phyloP scores from a whole-genome alignment of 2,797 vertebrate genomes.

The Channallabes apus region DNA sequence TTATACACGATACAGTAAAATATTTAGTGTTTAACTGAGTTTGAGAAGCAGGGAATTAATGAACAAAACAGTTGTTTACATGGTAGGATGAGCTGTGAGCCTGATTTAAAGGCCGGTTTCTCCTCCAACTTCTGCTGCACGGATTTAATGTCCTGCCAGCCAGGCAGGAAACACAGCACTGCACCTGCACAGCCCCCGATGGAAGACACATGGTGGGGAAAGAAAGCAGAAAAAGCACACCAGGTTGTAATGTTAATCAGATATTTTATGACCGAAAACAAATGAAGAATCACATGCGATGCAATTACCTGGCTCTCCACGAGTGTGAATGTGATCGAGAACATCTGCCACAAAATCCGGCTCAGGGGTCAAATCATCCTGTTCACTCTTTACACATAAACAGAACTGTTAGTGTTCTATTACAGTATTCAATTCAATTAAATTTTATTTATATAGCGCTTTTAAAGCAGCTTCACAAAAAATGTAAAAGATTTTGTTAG shows the following conservation, averaged over 20 bases:
- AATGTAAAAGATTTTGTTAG: too few species aligned
- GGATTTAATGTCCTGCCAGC: conserved; percentile 94
- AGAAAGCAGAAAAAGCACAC: neutral
- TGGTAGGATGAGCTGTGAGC: conserved; percentile 84
- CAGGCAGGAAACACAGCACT: conserved; percentile 94
- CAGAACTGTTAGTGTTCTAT: neutral
- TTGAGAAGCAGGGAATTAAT: neutral
- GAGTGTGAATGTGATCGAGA: conserved; percentile 84
- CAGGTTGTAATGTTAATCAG: neutral
- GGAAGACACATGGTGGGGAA: neutral
- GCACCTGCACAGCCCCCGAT: conserved; percentile 77
- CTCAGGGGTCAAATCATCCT: conserved; percentile 78
- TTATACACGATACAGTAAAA: neutral
- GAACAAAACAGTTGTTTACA: conserved; percentile 69
- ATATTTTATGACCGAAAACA: neutral
- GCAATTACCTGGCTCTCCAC: conserved; percentile 82
- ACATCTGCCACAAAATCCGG: conserved; percentile 85
- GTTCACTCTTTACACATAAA: conserved; percentile 44
- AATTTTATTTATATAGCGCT: too few species aligned
- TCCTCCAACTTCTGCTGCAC: conserved; percentile 86
- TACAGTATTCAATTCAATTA: too few species aligned
- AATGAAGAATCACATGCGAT: neutral
- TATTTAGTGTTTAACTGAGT: neutral
- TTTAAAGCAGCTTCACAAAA: too few species aligned
- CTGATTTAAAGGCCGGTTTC: conserved; percentile 70